Conservation (phyloP, 2,888 invertebrate genomes). For the Tetanocera ferruginea region DNA sequence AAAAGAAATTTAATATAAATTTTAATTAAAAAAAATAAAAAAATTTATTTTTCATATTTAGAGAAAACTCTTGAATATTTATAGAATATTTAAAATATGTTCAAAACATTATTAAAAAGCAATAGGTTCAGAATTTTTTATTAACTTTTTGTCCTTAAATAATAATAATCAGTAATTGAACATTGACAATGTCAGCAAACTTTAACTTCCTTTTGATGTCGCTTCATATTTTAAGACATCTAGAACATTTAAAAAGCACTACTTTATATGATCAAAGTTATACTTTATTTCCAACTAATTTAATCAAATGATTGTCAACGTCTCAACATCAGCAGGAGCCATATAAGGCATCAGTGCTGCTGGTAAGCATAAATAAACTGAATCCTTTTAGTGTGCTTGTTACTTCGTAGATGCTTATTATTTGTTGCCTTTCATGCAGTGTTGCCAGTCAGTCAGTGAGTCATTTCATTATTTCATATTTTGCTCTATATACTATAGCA, state of each 20-base stretch:
- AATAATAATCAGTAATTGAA: no score
- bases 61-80: no score
- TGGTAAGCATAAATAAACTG: not conserved
- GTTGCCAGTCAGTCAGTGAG: not conserved
- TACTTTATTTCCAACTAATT: not conserved
- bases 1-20: no score
- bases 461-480: not conserved
- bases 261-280: not conserved
- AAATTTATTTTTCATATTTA: no score
- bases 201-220: no score
- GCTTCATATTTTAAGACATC: no score
- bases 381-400: not conserved
- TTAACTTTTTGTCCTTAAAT: no score
- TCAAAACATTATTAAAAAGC: no score
- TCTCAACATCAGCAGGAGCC: not conserved
- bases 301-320: slow-evolving; percentile 12
- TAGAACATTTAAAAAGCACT: not conserved
- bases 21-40: no score
- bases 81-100: no score
- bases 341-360: not conserved
- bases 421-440: slow-evolving; percentile 5
- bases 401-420: not conserved
- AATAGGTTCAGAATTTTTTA: no score
- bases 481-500: not conserved
- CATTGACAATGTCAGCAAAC: no score